These are phyloP conservation scores for Parapsyche elsis DNA, from an alignment of 1,140 invertebrate genomes.

Conservation along the genomic window DNA sequence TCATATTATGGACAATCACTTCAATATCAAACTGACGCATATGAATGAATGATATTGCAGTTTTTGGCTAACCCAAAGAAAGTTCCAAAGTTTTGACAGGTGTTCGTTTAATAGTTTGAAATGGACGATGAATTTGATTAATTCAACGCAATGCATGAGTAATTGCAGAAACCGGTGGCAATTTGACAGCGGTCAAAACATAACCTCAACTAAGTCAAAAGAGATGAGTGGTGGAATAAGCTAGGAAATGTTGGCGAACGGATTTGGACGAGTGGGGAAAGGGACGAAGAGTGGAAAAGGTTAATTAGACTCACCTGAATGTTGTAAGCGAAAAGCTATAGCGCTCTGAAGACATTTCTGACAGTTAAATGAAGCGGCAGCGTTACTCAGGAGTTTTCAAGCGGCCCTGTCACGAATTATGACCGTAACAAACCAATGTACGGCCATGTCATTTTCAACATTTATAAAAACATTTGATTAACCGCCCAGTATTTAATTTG, in stretches of 20 bases:
- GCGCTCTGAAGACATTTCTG: constrained; percentile 89
- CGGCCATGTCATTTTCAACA: background rate
- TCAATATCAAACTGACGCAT: too few relatives aligned
- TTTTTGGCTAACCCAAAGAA: too few relatives aligned
- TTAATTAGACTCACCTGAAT: constrained; percentile 82
- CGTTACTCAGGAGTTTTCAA: constrained; percentile 10
- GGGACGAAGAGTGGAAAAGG: background rate
- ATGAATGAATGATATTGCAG: too few relatives aligned
- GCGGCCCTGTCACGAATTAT: background rate
- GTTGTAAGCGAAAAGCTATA: constrained; percentile 99
- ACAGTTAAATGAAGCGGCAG: background rate
- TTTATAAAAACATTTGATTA: background rate
- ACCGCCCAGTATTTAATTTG: background rate
- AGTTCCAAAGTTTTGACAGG: too few relatives aligned
- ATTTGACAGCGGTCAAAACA: constrained; percentile 8
- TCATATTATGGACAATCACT: too few relatives aligned
- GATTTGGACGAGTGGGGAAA: background rate
- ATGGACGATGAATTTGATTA: too few relatives aligned
- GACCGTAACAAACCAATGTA: background rate
- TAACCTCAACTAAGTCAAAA: background rate
- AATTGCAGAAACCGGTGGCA: background rate
- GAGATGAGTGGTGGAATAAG: background rate
- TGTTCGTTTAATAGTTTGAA: too few relatives aligned
- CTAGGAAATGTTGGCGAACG: background rate
- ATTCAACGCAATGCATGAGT: background rate